Percentiles rank a stretch among this genome's conserved stretches.
These are phyloP conservation scores for Mamestra configurata DNA, from an alignment of 1,140 invertebrate genomes.

Conservation along the genomic window DNA sequence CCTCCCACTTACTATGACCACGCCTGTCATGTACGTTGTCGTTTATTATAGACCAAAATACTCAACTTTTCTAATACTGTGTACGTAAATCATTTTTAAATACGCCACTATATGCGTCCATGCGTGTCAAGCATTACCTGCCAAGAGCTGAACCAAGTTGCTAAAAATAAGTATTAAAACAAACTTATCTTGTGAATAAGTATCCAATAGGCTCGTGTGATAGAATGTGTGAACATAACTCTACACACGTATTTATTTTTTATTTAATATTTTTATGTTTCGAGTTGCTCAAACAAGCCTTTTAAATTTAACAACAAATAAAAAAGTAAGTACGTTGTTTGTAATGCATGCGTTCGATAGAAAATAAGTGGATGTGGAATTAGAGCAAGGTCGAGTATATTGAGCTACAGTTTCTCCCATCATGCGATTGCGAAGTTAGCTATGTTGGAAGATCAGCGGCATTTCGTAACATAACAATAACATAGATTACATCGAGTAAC, in stretches of 20 bases:
- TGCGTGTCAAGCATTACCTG: too few relatives aligned
- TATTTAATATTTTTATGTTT: too few relatives aligned
- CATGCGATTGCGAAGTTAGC: not conserved
- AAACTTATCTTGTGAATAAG: too few relatives aligned
- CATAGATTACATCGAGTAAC: not conserved
- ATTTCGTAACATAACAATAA: constrained; percentile 6
- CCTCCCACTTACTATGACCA: not conserved
- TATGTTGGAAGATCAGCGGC: constrained; percentile 11
- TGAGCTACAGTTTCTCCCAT: not conserved
- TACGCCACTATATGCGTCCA: too few relatives aligned
- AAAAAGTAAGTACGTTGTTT: too few relatives aligned
- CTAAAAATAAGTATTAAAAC: too few relatives aligned
- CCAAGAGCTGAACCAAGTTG: too few relatives aligned
- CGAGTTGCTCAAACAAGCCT: too few relatives aligned
- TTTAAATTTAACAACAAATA: not conserved
- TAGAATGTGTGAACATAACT: too few relatives aligned
- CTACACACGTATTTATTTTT: too few relatives aligned
- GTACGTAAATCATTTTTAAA: too few relatives aligned
- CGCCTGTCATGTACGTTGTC: not conserved
- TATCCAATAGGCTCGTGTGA: too few relatives aligned
- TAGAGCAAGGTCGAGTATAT: constrained; percentile 1
- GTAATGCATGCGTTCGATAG: not conserved
- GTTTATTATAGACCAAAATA: not conserved
- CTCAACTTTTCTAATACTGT: not conserved
- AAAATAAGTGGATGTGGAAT: not conserved